Evolutionary conservation across 2,797 vertebrate species (phyloP), one percentile per base, ranked within the genome.

Genomic region (Spinibarbus caldwelli): DNA sequence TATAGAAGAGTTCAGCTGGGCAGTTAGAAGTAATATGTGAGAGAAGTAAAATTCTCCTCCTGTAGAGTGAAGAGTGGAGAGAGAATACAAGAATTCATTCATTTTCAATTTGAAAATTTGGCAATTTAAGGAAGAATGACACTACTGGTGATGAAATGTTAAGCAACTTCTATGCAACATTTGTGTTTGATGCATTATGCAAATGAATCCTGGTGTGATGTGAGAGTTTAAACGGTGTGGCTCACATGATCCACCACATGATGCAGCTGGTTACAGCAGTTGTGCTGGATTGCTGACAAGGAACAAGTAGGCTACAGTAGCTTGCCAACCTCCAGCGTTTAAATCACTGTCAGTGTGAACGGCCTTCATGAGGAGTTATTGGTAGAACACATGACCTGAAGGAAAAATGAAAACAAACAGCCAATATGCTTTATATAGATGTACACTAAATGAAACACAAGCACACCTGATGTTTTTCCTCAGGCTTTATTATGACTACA

Each of bases 341-440:
- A 36, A 47, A 83, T 83, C 38, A 64, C 52, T 82, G 41, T 75
- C 41, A 38, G 1, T 52, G 23, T 26, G 45, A 23, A 54, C 1
- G 5, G 14, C 34, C 9, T 81, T 54, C 31, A 41, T 38, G 62
- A 68, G 45, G 45, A 80, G 47, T 70, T n/a, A n/a, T 5, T 34
- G n/a, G 36, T 11, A 26, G 64, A 41, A 43, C 36, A 31, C 68
- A 59, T 17, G 57, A 75, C 54, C 81, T 36, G 29, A 75, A 34
- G 70, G 80, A 52, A 82, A 62, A 71, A 73, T 26, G 14, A 57
- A 36, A 59, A 75, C 81, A 78, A 78, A 72, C 67, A 83, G 31
- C 68, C 52, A 45, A 45, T 31, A 26, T 75, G 57, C 9, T 45
- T 73, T 43, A 19, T 59, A 34, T 14, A 62, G 70, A 64, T 36